phyloP scores from a whole-genome alignment of 2,888 invertebrate species.

The Coelinius sp. region DNA sequence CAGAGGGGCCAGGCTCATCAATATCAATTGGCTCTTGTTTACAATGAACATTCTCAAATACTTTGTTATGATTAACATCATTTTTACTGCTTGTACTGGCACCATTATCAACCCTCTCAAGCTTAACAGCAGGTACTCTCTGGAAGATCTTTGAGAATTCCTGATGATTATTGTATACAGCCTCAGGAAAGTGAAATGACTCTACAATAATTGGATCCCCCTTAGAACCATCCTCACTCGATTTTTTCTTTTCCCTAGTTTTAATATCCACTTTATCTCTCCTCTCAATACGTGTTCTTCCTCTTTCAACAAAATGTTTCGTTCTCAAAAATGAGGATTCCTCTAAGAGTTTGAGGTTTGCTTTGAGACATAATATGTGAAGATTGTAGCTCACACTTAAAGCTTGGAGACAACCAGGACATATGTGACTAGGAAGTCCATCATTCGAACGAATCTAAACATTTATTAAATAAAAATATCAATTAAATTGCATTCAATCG shows the following conservation, averaged over 20 bases:
- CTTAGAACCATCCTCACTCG: neutral
- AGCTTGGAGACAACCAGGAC: neutral
- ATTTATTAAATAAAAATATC: too few relatives aligned
- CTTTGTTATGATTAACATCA: neutral
- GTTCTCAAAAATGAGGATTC: neutral
- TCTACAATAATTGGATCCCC: neutral
- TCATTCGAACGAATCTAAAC: neutral
- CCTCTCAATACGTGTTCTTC: neutral
- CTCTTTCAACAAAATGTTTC: neutral
- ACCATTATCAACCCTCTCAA: neutral
- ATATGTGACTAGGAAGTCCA: neutral
- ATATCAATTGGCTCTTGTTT: neutral
- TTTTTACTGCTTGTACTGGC: neutral
- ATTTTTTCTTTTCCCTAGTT: neutral
- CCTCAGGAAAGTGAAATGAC: neutral
- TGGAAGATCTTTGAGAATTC: neutral
- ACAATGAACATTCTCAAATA: neutral
- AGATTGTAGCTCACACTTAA: slow-evolving; percentile 1
- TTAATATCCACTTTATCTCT: neutral
- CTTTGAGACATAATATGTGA: neutral
- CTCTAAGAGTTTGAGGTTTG: neutral
- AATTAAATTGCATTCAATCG: too few relatives aligned
- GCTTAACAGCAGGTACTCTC: neutral
- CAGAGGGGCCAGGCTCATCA: neutral
- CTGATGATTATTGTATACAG: neutral